A percentile compares a stretch with the other conserved stretches of the same genome.
phyloP scores from a whole-genome alignment of 2,888 invertebrate species.

The Bedellia somnulentella region DNA sequence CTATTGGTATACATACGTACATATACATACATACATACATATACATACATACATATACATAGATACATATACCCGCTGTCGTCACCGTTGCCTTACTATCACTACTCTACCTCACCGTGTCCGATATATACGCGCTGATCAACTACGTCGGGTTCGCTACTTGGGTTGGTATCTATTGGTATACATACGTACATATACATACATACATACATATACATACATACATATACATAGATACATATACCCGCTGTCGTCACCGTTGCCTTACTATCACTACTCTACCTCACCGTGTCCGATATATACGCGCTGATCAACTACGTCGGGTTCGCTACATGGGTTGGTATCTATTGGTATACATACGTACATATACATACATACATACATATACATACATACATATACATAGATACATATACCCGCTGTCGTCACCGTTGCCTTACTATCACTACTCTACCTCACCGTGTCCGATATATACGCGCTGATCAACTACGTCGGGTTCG shows the following conservation, averaged over 20 bases:
- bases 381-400: no score
- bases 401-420: no score
- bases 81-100: slow-evolving; percentile 93
- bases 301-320: slow-evolving; percentile 97
- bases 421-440: no score
- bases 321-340: slow-evolving; percentile 92
- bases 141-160: slow-evolving; percentile 97
- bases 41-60: no score
- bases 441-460: no score
- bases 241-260: slow-evolving; percentile 94
- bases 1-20: no score
- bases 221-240: slow-evolving; percentile 75
- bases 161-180: slow-evolving; percentile 68
- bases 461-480: no score
- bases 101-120: slow-evolving; percentile 88
- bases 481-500: no score
- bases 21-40: no score
- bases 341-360: slow-evolving; percentile 22
- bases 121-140: slow-evolving; percentile 92
- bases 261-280: slow-evolving; percentile 90
- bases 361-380: no score
- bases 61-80: slow-evolving; percentile 95
- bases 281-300: slow-evolving; percentile 92
- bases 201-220: no score
- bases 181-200: no score